phyloP scores from a whole-genome alignment of 2,888 invertebrate species.

The Byasa hedistus region DNA sequence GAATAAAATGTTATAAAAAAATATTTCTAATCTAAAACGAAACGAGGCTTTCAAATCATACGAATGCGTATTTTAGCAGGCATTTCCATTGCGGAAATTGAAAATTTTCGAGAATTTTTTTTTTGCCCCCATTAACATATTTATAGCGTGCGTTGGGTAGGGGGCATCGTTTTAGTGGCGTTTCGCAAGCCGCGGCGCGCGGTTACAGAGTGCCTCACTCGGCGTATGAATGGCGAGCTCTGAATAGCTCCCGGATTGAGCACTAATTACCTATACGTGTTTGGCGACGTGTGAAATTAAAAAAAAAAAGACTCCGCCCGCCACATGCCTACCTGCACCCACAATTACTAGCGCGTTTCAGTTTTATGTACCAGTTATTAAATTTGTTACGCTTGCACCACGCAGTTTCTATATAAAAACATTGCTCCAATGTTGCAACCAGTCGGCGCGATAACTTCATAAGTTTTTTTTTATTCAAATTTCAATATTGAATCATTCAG shows the following conservation, averaged over 20 bases:
- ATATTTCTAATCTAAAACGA: slow-evolving; percentile 10
- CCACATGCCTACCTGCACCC: slow-evolving; percentile 25
- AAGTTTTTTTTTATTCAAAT: background rate
- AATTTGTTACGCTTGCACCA: slow-evolving; percentile 12
- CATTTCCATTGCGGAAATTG: slow-evolving; percentile 18
- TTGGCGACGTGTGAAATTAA: slow-evolving; percentile 74
- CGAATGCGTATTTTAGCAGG: slow-evolving; percentile 8
- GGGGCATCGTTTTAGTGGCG: slow-evolving; percentile 29
- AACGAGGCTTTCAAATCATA: slow-evolving; percentile 20
- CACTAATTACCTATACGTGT: slow-evolving; percentile 75
- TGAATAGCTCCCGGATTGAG: slow-evolving; percentile 73
- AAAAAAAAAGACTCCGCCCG: slow-evolving; percentile 44
- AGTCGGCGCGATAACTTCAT: background rate
- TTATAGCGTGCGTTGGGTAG: slow-evolving; percentile 23
- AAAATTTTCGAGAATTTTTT: slow-evolving; percentile 14
- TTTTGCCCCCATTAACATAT: slow-evolving; percentile 23
- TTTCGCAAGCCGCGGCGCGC: slow-evolving; percentile 35
- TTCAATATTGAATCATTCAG: too few species aligned
- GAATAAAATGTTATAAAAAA: slow-evolving; percentile 7
- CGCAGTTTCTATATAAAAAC: background rate
- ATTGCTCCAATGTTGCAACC: background rate
- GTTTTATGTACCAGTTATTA: slow-evolving; percentile 23
- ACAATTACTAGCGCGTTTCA: slow-evolving; percentile 26
- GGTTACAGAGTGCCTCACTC: slow-evolving; percentile 54
- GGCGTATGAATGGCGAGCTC: slow-evolving; percentile 49